Evolutionary conservation across 2,888 invertebrate species (phyloP).

Genomic region (Polydesmus complanatus): DNA sequence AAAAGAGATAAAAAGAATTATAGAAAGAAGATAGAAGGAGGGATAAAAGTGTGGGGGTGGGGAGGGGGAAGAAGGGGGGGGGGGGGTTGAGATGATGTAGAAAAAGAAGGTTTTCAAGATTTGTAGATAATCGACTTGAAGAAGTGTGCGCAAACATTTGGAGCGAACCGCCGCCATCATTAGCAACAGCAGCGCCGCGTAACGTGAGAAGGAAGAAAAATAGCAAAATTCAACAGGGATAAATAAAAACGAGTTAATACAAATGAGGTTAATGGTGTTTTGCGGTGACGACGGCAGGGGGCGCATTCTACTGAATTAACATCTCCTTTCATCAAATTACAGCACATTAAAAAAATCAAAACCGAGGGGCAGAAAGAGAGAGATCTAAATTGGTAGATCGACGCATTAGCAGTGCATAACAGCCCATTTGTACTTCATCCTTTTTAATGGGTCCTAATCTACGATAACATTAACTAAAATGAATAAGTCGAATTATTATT

Average conservation of each 20-base stretch:
- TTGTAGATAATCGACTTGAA: background rate
- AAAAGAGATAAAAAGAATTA: too few relatives aligned
- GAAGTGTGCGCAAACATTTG: background rate
- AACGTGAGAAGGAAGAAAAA: too few relatives aligned
- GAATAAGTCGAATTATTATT: too few relatives aligned
- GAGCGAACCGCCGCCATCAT: background rate
- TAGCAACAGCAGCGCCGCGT: background rate
- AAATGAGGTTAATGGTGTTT: background rate
- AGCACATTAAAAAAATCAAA: background rate
- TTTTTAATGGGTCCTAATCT: too few relatives aligned
- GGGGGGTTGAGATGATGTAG: background rate
- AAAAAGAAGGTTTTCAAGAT: background rate
- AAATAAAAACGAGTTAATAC: background rate
- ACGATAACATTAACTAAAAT: too few relatives aligned
- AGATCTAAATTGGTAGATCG: too few relatives aligned
- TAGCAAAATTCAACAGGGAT: background rate
- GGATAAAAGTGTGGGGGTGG: background rate
- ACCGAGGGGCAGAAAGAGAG: background rate
- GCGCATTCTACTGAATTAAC: background rate
- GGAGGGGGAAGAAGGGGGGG: background rate
- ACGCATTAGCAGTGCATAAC: too few relatives aligned
- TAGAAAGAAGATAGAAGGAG: background rate
- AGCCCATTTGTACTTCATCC: too few relatives aligned
- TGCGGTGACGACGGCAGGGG: background rate
- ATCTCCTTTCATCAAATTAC: background rate